phyloP scores from a whole-genome alignment of 2,888 invertebrate genomes.

The Nephrotoma appendiculata region DNA sequence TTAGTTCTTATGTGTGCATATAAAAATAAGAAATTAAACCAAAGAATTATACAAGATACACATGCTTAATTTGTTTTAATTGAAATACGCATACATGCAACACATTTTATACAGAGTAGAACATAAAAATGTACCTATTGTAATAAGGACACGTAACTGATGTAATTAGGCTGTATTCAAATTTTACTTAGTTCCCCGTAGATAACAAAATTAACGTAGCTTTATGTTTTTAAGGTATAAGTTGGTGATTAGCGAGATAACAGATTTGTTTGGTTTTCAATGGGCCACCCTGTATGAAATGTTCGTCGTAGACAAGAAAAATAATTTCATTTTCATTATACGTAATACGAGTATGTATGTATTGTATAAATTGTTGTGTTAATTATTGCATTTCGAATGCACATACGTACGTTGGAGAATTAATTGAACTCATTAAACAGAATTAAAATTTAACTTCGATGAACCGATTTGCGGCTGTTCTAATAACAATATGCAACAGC shows the following conservation, averaged over 20 bases:
- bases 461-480: not conserved
- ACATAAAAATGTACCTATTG: no score
- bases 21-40: not conserved
- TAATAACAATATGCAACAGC: not conserved
- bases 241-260: no score
- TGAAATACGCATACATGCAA: not conserved
- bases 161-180: no score
- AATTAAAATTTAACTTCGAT: not conserved
- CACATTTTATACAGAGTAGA: not conserved
- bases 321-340: not conserved
- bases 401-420: not conserved
- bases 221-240: no score
- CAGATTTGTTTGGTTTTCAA: no score
- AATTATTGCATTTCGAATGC: not conserved
- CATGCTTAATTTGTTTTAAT: not conserved
- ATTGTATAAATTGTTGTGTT: not conserved
- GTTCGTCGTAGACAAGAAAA: not conserved
- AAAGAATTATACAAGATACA: not conserved
- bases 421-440: not conserved
- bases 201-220: no score
- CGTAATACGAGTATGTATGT: not conserved
- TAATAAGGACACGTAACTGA: no score
- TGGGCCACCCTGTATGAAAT: no score
- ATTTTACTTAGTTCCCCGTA: no score
- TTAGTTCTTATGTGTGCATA: not conserved